A percentile compares a stretch with the other conserved stretches of the same genome.
Evolutionary conservation across 2,797 vertebrate genomes (phyloP).

Genomic region (Artibeus jamaicensis): DNA sequence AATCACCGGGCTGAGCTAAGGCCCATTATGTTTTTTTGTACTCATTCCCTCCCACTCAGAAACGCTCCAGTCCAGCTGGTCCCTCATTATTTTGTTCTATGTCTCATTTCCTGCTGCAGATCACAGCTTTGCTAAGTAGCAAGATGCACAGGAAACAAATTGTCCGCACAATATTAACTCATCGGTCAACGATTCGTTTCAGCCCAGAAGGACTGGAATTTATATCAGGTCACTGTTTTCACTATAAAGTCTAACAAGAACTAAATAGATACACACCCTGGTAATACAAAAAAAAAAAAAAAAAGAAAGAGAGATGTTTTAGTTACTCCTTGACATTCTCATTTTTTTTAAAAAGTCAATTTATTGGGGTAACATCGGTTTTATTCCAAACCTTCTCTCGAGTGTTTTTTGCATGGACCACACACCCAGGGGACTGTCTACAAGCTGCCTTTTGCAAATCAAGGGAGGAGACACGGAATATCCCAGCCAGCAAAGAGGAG

Average conservation of each 20-base stretch:
- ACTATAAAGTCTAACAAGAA: conserved; percentile 48
- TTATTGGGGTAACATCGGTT: background rate
- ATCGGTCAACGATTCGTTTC: background rate
- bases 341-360: background rate
- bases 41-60: conserved; percentile 7
- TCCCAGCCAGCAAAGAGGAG: background rate
- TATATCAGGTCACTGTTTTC: conserved; percentile 70
- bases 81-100: conserved; percentile 68
- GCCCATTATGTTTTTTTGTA: conserved; percentile 53
- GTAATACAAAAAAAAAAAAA: background rate
- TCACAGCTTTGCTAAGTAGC: conserved; percentile 78
- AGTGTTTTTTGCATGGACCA: background rate
- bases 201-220: conserved; percentile 33
- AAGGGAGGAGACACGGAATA: background rate
- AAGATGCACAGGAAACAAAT: conserved; percentile 81
- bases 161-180: conserved; percentile 75
- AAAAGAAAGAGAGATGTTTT: background rate
- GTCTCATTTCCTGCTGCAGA: conserved; percentile 80
- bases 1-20: conserved; percentile 62
- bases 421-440: background rate
- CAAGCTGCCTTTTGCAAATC: background rate
- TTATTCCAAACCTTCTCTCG: background rate
- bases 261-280: background rate
- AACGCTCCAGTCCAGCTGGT: conserved; percentile 67
- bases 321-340: background rate